These are phyloP conservation scores for Philonicus albiceps DNA, from an alignment of 2,888 invertebrate species.

Conservation along the genomic window DNA sequence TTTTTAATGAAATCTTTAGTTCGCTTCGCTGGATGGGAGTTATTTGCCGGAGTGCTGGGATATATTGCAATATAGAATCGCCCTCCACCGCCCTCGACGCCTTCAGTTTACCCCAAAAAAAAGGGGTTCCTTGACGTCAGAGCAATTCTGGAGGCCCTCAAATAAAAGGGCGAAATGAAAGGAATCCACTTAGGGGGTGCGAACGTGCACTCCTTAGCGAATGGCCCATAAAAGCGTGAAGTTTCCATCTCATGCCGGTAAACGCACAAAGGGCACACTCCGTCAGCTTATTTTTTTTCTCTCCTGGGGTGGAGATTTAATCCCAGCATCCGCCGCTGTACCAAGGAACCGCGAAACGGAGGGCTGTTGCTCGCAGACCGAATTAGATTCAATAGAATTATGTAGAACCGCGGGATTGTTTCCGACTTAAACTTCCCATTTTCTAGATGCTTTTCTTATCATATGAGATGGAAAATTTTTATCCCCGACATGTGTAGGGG, in stretches of 20 bases:
- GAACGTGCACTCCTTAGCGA: background rate
- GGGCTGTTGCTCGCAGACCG: background rate
- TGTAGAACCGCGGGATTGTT: background rate
- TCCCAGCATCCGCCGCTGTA: background rate
- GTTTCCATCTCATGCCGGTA: background rate
- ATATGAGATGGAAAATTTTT: background rate
- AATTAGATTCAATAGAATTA: background rate
- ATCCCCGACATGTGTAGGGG: background rate
- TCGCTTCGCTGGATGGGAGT: background rate
- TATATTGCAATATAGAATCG: background rate
- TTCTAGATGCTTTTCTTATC: conserved; percentile 16
- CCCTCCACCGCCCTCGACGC: background rate
- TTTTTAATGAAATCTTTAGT: conserved; percentile 3
- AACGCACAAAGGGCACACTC: conserved; percentile 2
- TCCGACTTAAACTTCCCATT: background rate
- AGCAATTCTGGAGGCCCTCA: background rate
- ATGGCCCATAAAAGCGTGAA: conserved; percentile 21
- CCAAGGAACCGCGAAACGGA: background rate
- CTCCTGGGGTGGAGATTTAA: background rate
- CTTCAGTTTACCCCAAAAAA: background rate
- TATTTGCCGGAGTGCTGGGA: background rate
- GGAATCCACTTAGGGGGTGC: conserved; percentile 4
- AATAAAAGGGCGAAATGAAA: conserved; percentile 12
- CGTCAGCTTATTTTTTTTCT: background rate
- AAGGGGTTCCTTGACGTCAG: background rate